Conservation (phyloP, 2,797 vertebrate species). For the Parotocinclus haroldoi region DNA sequence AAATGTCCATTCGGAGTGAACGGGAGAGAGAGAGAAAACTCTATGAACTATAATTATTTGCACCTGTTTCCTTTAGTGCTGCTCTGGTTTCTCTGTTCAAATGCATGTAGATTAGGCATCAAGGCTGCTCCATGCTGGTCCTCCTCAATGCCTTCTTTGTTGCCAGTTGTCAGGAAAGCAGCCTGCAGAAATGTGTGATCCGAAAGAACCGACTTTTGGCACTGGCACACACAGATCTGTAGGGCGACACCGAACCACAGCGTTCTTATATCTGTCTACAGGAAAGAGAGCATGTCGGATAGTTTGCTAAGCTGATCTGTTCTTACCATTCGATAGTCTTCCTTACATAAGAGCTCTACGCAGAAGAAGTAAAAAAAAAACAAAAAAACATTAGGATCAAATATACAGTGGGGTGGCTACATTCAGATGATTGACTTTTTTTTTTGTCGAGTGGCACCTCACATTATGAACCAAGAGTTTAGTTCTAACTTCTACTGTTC, state of each 20-base stretch:
- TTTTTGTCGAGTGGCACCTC: too few relatives aligned
- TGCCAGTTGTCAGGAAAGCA: constrained; percentile 72
- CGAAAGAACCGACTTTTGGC: constrained; percentile 63
- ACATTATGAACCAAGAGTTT: too few relatives aligned
- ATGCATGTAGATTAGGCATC: constrained; percentile 78
- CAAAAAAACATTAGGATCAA: too few relatives aligned
- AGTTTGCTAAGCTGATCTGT: too few relatives aligned
- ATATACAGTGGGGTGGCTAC: too few relatives aligned
- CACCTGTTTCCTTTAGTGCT: constrained; percentile 81
- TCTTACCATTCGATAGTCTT: too few relatives aligned
- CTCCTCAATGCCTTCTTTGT: constrained; percentile 79
- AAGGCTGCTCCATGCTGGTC: constrained; percentile 66
- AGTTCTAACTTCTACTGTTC: too few relatives aligned
- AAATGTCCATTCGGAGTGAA: not conserved
- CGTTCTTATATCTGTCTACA: not conserved
- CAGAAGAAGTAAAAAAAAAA: too few relatives aligned
- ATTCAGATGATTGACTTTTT: too few relatives aligned
- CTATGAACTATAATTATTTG: constrained; percentile 76
- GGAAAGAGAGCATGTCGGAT: not conserved
- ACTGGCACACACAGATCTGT: constrained; percentile 54
- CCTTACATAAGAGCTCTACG: too few relatives aligned
- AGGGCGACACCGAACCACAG: constrained; percentile 3
- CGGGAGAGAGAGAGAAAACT: constrained; percentile 37
- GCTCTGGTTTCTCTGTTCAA: constrained; percentile 77
- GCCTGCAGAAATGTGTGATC: constrained; percentile 70